Conservation (phyloP, 2,888 invertebrate species). For the Dicyrtoma fusca region DNA sequence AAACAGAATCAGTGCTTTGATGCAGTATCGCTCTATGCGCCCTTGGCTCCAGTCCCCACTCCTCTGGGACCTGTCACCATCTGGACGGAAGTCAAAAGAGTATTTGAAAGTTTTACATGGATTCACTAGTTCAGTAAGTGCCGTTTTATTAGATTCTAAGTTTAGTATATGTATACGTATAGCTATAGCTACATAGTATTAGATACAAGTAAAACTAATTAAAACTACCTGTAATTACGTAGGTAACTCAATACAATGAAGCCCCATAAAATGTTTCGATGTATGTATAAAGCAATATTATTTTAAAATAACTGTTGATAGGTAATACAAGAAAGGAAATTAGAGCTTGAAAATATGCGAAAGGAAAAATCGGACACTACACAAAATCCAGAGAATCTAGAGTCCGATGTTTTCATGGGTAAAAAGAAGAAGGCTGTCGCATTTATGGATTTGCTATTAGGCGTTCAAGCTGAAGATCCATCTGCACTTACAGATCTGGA, state of each 20-base stretch:
- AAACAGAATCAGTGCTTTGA: constrained; percentile 63
- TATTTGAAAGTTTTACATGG: constrained; percentile 63
- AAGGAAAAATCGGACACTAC: background rate
- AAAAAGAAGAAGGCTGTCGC: constrained; percentile 12
- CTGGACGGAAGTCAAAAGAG: constrained; percentile 62
- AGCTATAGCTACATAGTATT: too few relatives aligned
- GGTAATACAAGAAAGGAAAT: constrained; percentile 43
- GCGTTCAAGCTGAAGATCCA: constrained; percentile 61
- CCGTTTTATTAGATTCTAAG: too few relatives aligned
- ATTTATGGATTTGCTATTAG: constrained; percentile 63
- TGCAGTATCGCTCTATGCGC: constrained; percentile 62
- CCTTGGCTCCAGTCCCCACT: constrained; percentile 65
- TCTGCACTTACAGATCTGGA: constrained; percentile 58
- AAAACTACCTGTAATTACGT: too few relatives aligned
- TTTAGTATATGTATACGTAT: too few relatives aligned
- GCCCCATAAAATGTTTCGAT: too few relatives aligned
- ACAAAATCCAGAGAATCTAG: background rate
- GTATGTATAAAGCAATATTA: too few relatives aligned
- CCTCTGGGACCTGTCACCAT: constrained; percentile 61
- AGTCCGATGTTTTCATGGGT: background rate
- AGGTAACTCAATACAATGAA: too few relatives aligned
- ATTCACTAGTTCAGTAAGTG: constrained; percentile 65
- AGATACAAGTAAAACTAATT: too few relatives aligned
- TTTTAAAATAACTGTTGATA: constrained; percentile 5
- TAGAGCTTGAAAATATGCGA: background rate